Conservation (phyloP, 2,797 vertebrate genomes). For the Bucorvus abyssinicus region DNA sequence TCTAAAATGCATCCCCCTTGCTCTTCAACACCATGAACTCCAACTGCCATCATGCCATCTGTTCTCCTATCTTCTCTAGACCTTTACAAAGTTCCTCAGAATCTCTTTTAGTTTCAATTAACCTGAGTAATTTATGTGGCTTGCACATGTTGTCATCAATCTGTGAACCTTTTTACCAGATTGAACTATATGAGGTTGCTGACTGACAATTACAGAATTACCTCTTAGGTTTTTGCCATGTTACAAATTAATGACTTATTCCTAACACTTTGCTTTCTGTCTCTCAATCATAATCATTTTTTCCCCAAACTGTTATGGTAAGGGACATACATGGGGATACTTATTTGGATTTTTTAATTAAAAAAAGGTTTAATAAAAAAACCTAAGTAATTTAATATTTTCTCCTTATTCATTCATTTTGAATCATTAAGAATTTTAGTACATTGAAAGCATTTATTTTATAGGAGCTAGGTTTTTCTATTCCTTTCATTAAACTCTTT, state of each 20-base stretch:
- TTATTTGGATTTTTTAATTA: background rate
- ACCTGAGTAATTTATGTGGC: constrained; percentile 61
- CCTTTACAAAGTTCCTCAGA: constrained; percentile 39
- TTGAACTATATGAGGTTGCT: constrained; percentile 32
- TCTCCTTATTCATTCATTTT: background rate
- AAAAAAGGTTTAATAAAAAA: background rate
- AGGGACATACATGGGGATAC: background rate
- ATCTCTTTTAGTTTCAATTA: constrained; percentile 67
- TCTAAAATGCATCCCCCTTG: constrained; percentile 18
- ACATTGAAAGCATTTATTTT: background rate
- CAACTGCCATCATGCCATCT: constrained; percentile 54
- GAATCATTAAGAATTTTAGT: background rate
- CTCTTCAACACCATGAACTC: background rate
- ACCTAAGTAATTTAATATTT: background rate
- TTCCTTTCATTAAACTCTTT: background rate
- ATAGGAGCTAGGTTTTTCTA: background rate
- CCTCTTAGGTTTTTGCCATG: background rate
- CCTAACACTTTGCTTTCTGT: background rate
- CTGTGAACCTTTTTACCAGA: constrained; percentile 44
- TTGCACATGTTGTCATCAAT: constrained; percentile 49
- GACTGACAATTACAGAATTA: constrained; percentile 8
- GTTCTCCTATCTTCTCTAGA: constrained; percentile 47
- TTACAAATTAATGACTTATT: constrained; percentile 3
- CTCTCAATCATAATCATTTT: background rate
- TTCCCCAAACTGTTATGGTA: background rate